Conservation (phyloP, 2,113 vertebrate genomes). For the Sinocyclocheilus anophthalmus region DNA sequence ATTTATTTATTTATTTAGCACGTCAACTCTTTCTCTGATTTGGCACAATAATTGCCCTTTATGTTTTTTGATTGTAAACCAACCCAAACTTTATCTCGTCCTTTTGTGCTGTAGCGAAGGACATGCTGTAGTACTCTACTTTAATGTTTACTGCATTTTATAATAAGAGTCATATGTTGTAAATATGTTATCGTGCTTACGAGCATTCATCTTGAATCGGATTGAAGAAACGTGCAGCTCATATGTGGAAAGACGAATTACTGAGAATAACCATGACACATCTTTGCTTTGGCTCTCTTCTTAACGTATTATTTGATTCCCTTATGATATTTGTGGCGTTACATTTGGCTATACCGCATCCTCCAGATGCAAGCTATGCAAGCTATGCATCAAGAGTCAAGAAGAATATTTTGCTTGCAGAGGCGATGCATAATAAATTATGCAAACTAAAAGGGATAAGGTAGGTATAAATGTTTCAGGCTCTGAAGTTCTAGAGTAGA, state of each 20-base stretch:
- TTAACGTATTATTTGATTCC: not conserved
- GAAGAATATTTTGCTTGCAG: not conserved
- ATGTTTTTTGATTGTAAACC: not conserved
- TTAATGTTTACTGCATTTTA: conserved; percentile 53
- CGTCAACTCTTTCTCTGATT: too few relatives aligned
- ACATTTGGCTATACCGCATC: not conserved
- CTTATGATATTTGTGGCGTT: not conserved
- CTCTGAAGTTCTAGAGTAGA: not conserved
- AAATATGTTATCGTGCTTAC: conserved; percentile 66
- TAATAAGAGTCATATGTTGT: conserved; percentile 70
- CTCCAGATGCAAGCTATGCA: not conserved
- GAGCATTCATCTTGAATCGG: conserved; percentile 54
- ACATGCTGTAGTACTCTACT: conserved; percentile 40
- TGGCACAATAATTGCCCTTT: not conserved
- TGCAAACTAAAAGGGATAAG: conserved; percentile 10
- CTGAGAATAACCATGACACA: not conserved
- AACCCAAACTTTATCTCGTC: not conserved
- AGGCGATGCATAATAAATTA: not conserved
- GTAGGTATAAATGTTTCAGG: not conserved
- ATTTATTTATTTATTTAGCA: not conserved
- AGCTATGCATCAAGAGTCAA: not conserved
- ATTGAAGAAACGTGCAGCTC: conserved; percentile 62
- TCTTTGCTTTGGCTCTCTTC: conserved; percentile 11
- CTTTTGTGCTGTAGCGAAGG: not conserved
- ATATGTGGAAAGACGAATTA: conserved; percentile 28